Evolutionary conservation across 2,888 invertebrate genomes (phyloP), one percentile per base, ranked within the genome.

Genomic region (Agriotes lineatus): DNA sequence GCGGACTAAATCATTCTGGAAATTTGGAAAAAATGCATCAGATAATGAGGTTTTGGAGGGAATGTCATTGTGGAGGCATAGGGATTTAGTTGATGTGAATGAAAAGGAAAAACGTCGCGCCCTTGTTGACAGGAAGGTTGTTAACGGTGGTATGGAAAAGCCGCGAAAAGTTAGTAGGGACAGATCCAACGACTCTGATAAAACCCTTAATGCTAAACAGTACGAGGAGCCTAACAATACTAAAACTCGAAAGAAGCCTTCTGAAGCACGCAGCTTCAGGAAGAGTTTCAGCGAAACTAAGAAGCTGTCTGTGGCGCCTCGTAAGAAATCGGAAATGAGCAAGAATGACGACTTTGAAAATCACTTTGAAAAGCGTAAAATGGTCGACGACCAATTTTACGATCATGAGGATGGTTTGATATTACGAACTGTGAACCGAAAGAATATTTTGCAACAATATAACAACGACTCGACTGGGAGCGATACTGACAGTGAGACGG

Each of bases 51-150:
- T 94, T 57, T 86, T 95, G 77, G 94, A 94, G 78, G 95, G 95
- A 0, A 95, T 95, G 94, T 90, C 94, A 0, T 85, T 95, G 60
- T 95, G 95, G 95, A 91, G 92, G 79, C 95, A 95, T 80, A 88
- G 94, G 33, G 94, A 95, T 75, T 87, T 95, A 69, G 93, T 95
- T 0, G 93, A 93, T 75, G 90, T 92, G 84, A 52, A 69, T 44
- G 71, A 62, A 37, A 56, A 58, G 50, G 33, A 44, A 16, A 48
- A 44, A 12, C 50, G 64, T n/a, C 45, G 19, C 14, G 18, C 39
- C 7, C 59, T 59, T 16, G 48, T 42, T 16, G 64, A 61, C 48
- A 65, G 61, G 42, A 54, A 50, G 30, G 16, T 56, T 30, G 35
- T 62, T 50, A 69, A 69, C 54, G 65, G 70, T 45, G 58, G 12